These are phyloP conservation scores for Colossoma macropomum DNA, from an alignment of 2,113 vertebrate species.

Conservation along the genomic window DNA sequence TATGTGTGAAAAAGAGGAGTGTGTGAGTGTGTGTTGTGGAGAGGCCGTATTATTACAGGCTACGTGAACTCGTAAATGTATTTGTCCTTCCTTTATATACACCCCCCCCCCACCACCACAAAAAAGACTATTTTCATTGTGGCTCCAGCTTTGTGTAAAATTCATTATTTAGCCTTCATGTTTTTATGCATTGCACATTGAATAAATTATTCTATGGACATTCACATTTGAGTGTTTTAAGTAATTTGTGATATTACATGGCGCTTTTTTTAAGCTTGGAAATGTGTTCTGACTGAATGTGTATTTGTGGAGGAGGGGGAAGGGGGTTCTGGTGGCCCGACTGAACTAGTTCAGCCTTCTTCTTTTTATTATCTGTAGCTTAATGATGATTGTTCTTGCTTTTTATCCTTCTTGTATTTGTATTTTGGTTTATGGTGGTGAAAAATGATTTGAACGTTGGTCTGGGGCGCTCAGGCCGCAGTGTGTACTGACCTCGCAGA, in stretches of 20 bases:
- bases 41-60: too few species aligned
- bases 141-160: conserved; percentile 60
- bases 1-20: neutral
- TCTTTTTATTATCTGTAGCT: neutral
- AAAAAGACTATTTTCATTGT: neutral
- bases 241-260: too few species aligned
- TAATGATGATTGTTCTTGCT: neutral
- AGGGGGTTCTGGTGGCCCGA: neutral
- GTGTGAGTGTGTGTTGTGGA: neutral
- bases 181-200: conserved; percentile 65
- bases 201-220: neutral
- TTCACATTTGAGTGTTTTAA: conserved; percentile 73
- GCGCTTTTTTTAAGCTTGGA: neutral
- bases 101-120: too few species aligned
- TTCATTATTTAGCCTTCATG: conserved; percentile 61
- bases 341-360: neutral
- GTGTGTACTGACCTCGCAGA: conserved; percentile 85
- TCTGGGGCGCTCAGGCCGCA: conserved; percentile 82
- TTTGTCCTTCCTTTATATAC: neutral
- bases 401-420: neutral
- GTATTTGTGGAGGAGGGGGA: neutral
- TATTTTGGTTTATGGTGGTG: conserved; percentile 61
- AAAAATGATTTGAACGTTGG: conserved; percentile 94
- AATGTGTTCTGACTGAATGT: neutral
- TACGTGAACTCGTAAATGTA: too few species aligned